A percentile compares a stretch with the other conserved stretches of the same genome.
Conservation (phyloP, 2,113 vertebrate species). For the Apodemus sylvaticus region DNA sequence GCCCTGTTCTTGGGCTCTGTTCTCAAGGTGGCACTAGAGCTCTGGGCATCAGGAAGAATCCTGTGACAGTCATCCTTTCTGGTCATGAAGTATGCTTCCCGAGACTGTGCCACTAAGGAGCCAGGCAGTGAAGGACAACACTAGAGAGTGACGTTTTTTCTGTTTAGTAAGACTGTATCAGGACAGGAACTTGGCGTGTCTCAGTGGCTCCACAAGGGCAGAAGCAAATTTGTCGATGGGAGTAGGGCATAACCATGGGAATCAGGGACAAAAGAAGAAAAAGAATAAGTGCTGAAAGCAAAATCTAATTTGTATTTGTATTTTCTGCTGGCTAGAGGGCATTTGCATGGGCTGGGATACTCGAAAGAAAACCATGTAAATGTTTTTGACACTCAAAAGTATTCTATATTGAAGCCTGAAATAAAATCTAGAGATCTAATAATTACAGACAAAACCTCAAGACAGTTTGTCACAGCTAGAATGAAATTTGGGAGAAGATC, state of each 20-base stretch:
- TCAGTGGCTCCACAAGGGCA: neutral
- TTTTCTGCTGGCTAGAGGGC: neutral
- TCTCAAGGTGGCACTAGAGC: neutral
- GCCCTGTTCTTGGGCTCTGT: neutral
- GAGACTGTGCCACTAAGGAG: fast-evolving
- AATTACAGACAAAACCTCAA: neutral
- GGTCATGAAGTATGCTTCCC: neutral
- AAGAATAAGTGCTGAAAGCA: neutral
- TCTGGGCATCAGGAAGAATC: neutral
- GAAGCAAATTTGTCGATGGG: neutral
- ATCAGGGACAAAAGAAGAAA: neutral
- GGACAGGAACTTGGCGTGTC: neutral
- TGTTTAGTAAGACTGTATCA: neutral
- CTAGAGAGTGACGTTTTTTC: no score
- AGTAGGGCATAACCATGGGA: neutral
- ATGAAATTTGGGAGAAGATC: neutral
- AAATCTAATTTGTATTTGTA: neutral
- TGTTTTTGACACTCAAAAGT: neutral
- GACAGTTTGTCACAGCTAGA: neutral
- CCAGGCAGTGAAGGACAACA: neutral
- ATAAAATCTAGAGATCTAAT: neutral
- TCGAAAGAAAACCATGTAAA: neutral
- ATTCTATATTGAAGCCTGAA: neutral
- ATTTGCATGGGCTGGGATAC: neutral
- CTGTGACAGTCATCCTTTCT: neutral